Base-by-base conservation (phyloP, 2,113 vertebrate genomes). In the Ciconia boyciana region DNA sequence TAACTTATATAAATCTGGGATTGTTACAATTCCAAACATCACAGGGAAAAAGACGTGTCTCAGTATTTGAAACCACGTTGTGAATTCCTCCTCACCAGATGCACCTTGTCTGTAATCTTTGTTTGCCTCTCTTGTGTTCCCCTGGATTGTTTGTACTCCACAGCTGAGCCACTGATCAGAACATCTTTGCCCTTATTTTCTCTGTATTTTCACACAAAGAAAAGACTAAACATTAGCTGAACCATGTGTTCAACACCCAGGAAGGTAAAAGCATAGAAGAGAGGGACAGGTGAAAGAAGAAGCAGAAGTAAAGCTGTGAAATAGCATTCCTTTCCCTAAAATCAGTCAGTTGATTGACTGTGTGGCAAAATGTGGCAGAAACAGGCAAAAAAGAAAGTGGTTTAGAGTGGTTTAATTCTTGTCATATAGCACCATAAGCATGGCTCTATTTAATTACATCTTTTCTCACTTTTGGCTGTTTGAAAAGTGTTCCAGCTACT, bases 391-490 rank as follows among this genome's bases (percentile, higher is more conserved):
- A 51, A 76, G 12, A 10, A 49, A 83, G 25, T n/a, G 4, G 10
- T 70, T 24, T 74, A 28, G 32, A 55, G 44, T 29, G 9, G 29
- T 34, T 61, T 52, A 55, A n/a, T 15, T 29, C 57, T 87, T 72
- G 44, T 65, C 22, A 9, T 39, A 52, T 7, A 32, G 18, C 49
- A 87, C 31, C 28, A 39, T 34, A 58, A 49, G 32, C 26, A 61
- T 25, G 39, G 26, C 44, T 86, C n/a, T 78, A 12, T 52, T 87
- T 72, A 79, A 89, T 88, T 41, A 26, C 24, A 57, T 60, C 15
- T 75, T 93, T 92, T 71, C 85, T 70, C 46, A 91, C 16, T 48
- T 93, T 44, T 43, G 77, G 28, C 39, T 80, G 34, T 79, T 96
- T 94, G 52, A 61, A 62, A 57, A 90, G 7, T 48, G 62, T 52